Evolutionary conservation across 64 coral and sea anemone species (phyloP).

Genomic region (Porites australiensis): DNA sequence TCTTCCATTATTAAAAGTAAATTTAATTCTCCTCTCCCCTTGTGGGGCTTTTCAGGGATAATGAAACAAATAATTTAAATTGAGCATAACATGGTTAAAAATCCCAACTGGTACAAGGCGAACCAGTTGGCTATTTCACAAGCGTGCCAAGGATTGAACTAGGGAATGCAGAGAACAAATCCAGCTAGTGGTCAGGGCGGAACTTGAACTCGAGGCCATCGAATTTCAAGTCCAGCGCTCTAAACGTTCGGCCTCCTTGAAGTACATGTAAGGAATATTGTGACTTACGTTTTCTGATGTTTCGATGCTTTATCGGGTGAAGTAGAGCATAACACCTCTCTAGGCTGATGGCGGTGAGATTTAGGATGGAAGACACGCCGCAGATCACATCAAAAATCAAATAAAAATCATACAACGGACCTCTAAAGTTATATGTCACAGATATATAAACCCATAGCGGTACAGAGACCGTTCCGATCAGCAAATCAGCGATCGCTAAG

Average conservation of each 20-base stretch:
- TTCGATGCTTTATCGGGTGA: slow-evolving; percentile 83
- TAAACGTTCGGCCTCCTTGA: not conserved
- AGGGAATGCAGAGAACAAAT: too few species aligned
- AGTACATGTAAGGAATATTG: not conserved
- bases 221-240: too few species aligned
- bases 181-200: too few species aligned
- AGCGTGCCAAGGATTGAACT: too few species aligned
- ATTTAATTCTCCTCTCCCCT: too few species aligned
- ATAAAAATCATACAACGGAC: slow-evolving; percentile 35
- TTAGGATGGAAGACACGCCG: slow-evolving; percentile 83
- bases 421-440: not conserved
- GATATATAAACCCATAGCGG: slow-evolving; percentile 68
- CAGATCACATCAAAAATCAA: slow-evolving; percentile 71
- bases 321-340: slow-evolving; percentile 84
- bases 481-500: slow-evolving; percentile 79
- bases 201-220: too few species aligned
- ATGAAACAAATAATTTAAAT: too few species aligned
- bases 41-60: too few species aligned
- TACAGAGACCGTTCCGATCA: slow-evolving; percentile 71
- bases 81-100: too few species aligned
- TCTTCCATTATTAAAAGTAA: too few species aligned
- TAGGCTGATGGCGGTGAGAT: slow-evolving; percentile 87
- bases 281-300: slow-evolving; percentile 77
- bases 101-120: too few species aligned
- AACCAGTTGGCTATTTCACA: too few species aligned